Percentiles rank a stretch among this genome's conserved stretches.
Evolutionary conservation across 2,113 vertebrate species (phyloP).

Genomic region (Todiramphus saurophagus): DNA sequence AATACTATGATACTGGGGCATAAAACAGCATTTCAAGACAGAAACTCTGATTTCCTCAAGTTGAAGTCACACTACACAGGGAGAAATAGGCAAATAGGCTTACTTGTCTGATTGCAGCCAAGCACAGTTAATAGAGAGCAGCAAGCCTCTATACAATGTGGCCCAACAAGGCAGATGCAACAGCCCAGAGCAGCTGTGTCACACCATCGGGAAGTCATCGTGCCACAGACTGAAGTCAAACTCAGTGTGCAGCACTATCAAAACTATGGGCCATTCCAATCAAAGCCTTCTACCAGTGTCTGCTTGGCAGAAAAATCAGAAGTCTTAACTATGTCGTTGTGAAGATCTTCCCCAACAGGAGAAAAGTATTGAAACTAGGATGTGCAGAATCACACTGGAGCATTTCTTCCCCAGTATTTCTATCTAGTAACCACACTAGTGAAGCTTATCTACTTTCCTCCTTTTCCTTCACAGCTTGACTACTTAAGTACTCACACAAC

Average conservation of each 20-base stretch:
- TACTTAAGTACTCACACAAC: not conserved
- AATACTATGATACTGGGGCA: not conserved
- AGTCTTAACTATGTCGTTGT: not conserved
- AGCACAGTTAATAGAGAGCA: not conserved
- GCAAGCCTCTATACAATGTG: not conserved
- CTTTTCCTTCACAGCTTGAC: not conserved
- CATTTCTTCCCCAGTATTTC: not conserved
- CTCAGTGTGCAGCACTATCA: not conserved
- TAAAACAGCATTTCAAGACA: not conserved
- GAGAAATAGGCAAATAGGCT: not conserved
- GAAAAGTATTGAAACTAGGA: not conserved
- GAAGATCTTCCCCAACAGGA: not conserved
- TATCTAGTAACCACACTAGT: not conserved
- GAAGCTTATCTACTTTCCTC: not conserved
- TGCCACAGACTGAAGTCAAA: not conserved
- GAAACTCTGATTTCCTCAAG: not conserved
- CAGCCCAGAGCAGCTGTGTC: not conserved
- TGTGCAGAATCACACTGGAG: not conserved
- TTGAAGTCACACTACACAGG: not conserved
- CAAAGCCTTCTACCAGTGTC: not conserved
- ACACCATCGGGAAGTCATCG: not conserved
- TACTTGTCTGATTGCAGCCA: not conserved
- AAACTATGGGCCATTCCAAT: not conserved
- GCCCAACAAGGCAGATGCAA: not conserved
- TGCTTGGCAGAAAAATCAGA: not conserved